Evolutionary conservation across 2,888 invertebrate species (phyloP), one percentile per base, ranked within the genome.

Genomic region (Endomychus coccineus): DNA sequence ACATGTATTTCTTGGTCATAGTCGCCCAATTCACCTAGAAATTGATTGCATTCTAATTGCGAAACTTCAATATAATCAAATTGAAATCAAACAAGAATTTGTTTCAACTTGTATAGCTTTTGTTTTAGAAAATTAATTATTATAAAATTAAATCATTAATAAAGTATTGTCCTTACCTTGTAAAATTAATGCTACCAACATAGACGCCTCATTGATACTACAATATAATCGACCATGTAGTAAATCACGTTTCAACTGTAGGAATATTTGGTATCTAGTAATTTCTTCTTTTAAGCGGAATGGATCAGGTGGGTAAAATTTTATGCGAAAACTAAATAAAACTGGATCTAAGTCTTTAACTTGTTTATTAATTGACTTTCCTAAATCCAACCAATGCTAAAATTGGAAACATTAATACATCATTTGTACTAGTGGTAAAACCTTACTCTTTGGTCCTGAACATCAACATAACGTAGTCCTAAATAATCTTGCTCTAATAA

Each of bases 251-350:
- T 94, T 88, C 48, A 97, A 68, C 66, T 97, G 97, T 50, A 90
- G 74, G 66, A 89, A 92, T 58, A 94, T 78, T 68, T 95, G 94
- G 69, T 96, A 96, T 56, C 94, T 77, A 45, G 95, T 91, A 45
- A 91, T 83, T 67, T 95, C 89, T 64, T 95, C 96, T 65, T 89
- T 90, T 47, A 97, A 71, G 35, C 88, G 76, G 64, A 88, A 76
- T 10, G 96, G 95, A 69, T 96, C 92, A 38, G 89, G 88, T 10
- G 97, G 96, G 66, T 97, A 97, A 68, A 92, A 97, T 71, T 96
- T 96, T 46, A 96, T 90, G 45, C 96, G 86, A 67, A 97, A 91
- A 69, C 92, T 94, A 64, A 97, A 88, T 42, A 94, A 70, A 58
- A 91, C 84, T 42, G 91, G 89, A 54, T 88, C 84, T 56, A 92